phyloP scores from a whole-genome alignment of 2,113 vertebrate genomes.

The Loxodonta africana region DNA sequence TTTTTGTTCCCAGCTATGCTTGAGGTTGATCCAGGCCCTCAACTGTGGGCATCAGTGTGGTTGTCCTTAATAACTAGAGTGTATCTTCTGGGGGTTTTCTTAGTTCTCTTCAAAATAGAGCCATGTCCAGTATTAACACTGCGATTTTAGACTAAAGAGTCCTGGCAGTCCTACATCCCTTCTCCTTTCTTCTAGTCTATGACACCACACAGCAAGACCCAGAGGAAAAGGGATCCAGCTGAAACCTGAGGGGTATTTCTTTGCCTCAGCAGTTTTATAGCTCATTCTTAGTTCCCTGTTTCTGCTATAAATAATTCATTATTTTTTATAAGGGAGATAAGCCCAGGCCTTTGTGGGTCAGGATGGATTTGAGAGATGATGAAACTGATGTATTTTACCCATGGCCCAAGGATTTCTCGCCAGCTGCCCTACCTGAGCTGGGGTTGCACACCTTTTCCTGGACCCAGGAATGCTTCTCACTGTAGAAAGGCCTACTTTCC shows the following conservation, averaged over 20 bases:
- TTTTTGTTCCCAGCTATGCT: not conserved
- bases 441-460: not conserved
- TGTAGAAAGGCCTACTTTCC: not conserved
- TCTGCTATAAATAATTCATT: constrained; percentile 57
- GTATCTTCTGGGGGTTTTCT: not conserved
- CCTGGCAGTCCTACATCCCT: not conserved
- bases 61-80: not conserved
- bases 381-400: constrained; percentile 30
- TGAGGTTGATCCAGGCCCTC: not conserved
- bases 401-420: constrained; percentile 27
- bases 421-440: not conserved
- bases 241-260: not conserved
- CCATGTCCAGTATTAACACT: not conserved
- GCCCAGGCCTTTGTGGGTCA: not conserved
- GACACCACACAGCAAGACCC: not conserved
- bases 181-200: not conserved
- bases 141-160: accelerated
- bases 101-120: not conserved
- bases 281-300: not conserved
- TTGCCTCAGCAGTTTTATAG: not conserved
- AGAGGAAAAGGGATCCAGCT: not conserved
- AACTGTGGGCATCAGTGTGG: too few species aligned
- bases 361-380: constrained; percentile 28
- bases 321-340: constrained; percentile 54
- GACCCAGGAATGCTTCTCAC: not conserved